phyloP scores from a whole-genome alignment of 2,113 vertebrate species.

The Leuciscus idus region DNA sequence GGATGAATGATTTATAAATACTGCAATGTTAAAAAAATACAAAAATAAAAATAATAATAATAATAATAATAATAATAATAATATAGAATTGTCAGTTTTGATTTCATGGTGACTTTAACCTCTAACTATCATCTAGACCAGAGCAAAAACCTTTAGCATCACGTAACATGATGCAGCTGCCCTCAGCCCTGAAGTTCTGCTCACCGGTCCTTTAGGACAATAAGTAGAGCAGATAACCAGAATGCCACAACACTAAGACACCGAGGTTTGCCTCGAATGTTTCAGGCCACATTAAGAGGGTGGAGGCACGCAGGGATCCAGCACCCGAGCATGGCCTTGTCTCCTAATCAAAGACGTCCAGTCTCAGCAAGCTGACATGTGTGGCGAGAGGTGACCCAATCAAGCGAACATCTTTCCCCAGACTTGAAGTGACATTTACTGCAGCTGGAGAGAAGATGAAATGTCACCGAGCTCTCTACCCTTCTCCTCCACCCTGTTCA shows the following conservation, averaged over 20 bases:
- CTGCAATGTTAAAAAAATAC: too few relatives aligned
- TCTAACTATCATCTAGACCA: not conserved
- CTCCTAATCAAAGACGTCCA: conserved; percentile 33
- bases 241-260: not conserved
- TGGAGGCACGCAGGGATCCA: not conserved
- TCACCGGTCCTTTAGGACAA: not conserved
- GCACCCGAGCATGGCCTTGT: not conserved
- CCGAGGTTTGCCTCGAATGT: not conserved
- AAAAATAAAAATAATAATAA: too few relatives aligned
- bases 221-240: not conserved
- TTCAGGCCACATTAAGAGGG: conserved; percentile 43
- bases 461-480: conserved; percentile 46
- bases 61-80: too few relatives aligned
- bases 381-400: conserved; percentile 44
- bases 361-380: conserved; percentile 51
- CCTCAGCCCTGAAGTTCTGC: not conserved
- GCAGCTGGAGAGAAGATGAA: conserved; percentile 52
- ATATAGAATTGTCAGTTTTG: too few relatives aligned
- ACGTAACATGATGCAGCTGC: not conserved
- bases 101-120: too few relatives aligned
- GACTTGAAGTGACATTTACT: conserved; percentile 58
- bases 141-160: not conserved
- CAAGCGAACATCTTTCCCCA: conserved; percentile 48
- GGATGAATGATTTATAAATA: too few relatives aligned
- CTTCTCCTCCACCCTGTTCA: not conserved